Conservation (phyloP, 2,797 vertebrate species). For the Acestrorhynchus altus region DNA sequence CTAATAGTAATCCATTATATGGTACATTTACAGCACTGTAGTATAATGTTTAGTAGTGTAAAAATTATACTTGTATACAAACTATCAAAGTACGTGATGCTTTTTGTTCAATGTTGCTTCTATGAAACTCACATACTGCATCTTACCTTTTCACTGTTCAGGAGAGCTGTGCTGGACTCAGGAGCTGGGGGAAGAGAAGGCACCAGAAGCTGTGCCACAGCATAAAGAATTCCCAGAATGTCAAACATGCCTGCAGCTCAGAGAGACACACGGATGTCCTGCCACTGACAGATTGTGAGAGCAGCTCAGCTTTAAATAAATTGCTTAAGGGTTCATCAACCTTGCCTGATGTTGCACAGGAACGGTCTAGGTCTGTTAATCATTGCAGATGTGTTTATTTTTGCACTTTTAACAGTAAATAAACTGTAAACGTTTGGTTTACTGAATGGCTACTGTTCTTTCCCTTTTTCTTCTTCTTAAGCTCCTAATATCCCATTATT, state of each 20-base stretch:
- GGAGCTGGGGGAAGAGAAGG: slow-evolving; percentile 55
- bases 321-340: slow-evolving; percentile 27
- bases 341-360: not conserved
- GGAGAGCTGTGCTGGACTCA: slow-evolving; percentile 22
- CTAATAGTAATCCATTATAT: too few species aligned
- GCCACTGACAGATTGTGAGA: not conserved
- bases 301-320: slow-evolving; percentile 38
- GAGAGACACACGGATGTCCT: not conserved
- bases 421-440: not conserved
- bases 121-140: not conserved
- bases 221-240: slow-evolving; percentile 17
- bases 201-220: slow-evolving; percentile 31
- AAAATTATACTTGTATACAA: too few species aligned
- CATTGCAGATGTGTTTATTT: not conserved
- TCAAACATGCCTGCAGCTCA: not conserved
- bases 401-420: not conserved
- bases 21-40: not conserved
- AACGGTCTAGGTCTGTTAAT: not conserved
- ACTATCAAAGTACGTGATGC: not conserved
- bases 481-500: not conserved
- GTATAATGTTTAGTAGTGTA: not conserved
- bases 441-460: not conserved
- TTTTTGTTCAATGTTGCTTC: not conserved
- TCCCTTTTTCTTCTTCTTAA: not conserved
- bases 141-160: slow-evolving; percentile 49